Evolutionary conservation across 2,113 vertebrate genomes (phyloP).

Genomic region (Anser cygnoides): DNA sequence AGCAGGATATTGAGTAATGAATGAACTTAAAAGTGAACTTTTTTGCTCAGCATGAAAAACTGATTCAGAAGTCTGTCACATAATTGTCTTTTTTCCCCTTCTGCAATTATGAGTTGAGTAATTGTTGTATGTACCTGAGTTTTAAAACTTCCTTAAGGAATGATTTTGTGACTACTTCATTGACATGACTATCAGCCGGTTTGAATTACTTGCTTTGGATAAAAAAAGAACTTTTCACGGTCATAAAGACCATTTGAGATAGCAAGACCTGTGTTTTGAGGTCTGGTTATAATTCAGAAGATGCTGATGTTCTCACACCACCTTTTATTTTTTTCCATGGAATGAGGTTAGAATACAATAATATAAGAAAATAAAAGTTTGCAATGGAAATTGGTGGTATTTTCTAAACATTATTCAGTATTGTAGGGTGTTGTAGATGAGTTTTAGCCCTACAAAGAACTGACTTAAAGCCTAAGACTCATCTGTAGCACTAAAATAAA

Average conservation of each 20-base stretch:
- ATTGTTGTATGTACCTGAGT: background rate
- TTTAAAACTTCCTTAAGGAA: background rate
- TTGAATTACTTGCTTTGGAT: background rate
- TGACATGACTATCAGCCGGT: background rate
- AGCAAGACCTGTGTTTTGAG: background rate
- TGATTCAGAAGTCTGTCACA: background rate
- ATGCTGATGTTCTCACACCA: background rate
- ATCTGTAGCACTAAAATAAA: background rate
- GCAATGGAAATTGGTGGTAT: background rate
- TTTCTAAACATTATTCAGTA: background rate
- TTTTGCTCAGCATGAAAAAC: background rate
- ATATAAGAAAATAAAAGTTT: background rate
- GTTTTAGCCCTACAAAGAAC: background rate
- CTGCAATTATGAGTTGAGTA: background rate
- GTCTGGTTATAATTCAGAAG: background rate
- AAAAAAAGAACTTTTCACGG: background rate
- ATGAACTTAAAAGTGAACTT: constrained; percentile 45
- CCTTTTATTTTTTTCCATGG: constrained; percentile 13
- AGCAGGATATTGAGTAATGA: background rate
- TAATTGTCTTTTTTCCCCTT: background rate
- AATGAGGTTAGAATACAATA: background rate
- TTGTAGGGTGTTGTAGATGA: background rate
- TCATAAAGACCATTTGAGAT: background rate
- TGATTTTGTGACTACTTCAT: background rate
- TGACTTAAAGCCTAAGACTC: background rate